A percentile compares a stretch with the other conserved stretches of the same genome.
phyloP scores from a whole-genome alignment of 2,113 vertebrate genomes.

The Typhlomys cinereus region DNA sequence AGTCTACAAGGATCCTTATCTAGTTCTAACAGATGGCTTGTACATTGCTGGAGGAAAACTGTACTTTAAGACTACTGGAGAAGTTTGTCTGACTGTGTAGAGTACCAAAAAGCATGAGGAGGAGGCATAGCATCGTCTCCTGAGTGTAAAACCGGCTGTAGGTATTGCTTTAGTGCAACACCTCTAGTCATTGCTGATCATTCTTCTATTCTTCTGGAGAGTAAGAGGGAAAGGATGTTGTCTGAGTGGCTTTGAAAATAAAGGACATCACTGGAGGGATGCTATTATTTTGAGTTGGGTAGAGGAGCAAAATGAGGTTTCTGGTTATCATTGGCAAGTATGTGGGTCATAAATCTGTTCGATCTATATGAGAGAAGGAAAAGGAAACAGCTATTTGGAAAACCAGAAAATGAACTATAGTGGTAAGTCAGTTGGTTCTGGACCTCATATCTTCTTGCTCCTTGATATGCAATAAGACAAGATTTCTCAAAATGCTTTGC shows the following conservation, averaged over 20 bases:
- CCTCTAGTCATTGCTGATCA: too few species aligned
- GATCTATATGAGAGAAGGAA: neutral
- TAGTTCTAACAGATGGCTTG: neutral
- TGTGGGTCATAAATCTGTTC: neutral
- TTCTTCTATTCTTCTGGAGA: too few species aligned
- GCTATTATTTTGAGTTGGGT: neutral
- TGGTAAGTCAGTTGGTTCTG: neutral
- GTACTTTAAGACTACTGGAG: too few species aligned
- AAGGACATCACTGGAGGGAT: neutral
- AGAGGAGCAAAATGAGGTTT: neutral
- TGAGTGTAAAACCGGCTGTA: too few species aligned
- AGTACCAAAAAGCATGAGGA: too few species aligned
- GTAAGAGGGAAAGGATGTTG: too few species aligned
- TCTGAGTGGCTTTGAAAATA: too few species aligned
- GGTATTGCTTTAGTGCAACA: too few species aligned
- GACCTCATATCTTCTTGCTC: neutral
- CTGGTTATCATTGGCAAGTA: neutral
- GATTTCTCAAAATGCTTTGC: neutral
- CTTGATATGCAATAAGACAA: neutral
- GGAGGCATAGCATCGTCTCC: too few species aligned
- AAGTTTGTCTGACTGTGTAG: too few species aligned
- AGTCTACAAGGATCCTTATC: neutral
- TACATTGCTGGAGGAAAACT: neutral
- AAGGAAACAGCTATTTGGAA: neutral
- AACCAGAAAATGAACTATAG: neutral